phyloP scores from a whole-genome alignment of 2,113 vertebrate genomes.

The Rhizomys pruinosus region DNA sequence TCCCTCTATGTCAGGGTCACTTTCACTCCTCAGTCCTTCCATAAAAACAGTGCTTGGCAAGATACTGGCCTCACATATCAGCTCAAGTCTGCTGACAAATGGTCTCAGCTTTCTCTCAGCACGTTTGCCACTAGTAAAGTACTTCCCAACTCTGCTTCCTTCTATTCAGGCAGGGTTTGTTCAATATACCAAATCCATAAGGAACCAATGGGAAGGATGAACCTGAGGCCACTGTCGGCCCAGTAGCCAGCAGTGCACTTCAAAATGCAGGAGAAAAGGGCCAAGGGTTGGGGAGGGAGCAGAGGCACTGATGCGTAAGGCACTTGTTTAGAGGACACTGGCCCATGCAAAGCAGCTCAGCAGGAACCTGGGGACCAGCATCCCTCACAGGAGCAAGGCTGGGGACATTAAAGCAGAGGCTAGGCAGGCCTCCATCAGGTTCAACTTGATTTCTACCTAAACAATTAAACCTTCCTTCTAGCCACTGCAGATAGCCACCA shows the following conservation, averaged over 20 bases:
- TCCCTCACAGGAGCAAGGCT: background rate
- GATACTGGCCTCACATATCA: background rate
- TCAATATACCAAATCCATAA: fast-evolving
- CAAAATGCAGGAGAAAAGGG: background rate
- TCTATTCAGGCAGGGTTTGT: background rate
- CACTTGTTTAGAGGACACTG: fast-evolving
- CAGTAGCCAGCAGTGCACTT: background rate
- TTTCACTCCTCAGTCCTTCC: background rate
- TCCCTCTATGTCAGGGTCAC: no score
- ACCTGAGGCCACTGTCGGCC: no score
- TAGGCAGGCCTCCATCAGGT: background rate
- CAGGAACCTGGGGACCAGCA: background rate
- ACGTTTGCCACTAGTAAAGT: no score
- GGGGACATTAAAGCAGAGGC: background rate
- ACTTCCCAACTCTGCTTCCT: background rate
- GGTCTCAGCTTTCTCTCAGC: background rate
- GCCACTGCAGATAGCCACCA: background rate
- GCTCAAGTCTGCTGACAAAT: background rate
- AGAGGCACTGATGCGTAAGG: fast-evolving
- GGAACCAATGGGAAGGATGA: background rate
- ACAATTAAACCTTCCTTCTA: background rate
- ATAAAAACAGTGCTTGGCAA: background rate
- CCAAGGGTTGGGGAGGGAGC: fast-evolving
- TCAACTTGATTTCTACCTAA: background rate
- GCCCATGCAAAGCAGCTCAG: background rate